Evolutionary conservation across 2,888 invertebrate species (phyloP).

Genomic region (Ophraella communa): DNA sequence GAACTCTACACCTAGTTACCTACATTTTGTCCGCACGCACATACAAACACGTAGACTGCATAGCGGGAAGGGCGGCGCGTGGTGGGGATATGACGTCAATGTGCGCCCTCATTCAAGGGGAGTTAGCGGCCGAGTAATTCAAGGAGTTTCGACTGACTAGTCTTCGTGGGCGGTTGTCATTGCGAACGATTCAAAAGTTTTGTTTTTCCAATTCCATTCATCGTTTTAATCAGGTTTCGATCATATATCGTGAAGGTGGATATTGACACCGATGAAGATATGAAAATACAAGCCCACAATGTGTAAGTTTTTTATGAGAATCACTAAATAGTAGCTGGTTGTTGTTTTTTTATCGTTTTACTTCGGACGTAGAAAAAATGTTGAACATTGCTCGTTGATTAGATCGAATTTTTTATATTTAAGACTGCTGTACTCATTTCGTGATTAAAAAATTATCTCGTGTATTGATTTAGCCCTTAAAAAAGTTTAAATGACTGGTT

Average conservation of each 20-base stretch:
- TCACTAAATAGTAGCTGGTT: too few species aligned
- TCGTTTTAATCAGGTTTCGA: neutral
- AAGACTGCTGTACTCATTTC: too few species aligned
- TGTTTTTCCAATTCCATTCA: too few species aligned
- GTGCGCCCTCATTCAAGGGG: slow-evolving; percentile 25
- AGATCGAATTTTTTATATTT: too few species aligned
- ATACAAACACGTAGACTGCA: slow-evolving; percentile 42
- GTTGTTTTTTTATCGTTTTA: too few species aligned
- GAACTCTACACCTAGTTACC: slow-evolving; percentile 53
- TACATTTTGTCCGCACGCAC: slow-evolving; percentile 47
- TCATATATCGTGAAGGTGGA: slow-evolving; percentile 11
- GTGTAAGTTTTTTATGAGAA: slow-evolving; percentile 27
- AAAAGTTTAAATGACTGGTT: too few species aligned
- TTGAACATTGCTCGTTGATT: too few species aligned
- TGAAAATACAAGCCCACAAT: slow-evolving; percentile 37
- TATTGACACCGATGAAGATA: slow-evolving; percentile 16
- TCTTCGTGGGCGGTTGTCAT: slow-evolving; percentile 11
- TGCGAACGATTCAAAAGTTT: neutral
- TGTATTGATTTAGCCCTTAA: too few species aligned
- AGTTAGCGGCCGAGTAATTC: slow-evolving; percentile 22
- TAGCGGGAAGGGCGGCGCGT: slow-evolving; percentile 34
- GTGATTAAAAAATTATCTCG: too few species aligned
- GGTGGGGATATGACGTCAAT: slow-evolving; percentile 49
- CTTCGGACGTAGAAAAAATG: too few species aligned
- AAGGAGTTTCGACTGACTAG: slow-evolving; percentile 1